These are phyloP conservation scores for Tauraco hartlaubi DNA, from an alignment of 2,797 vertebrate species.

Conservation along the genomic window DNA sequence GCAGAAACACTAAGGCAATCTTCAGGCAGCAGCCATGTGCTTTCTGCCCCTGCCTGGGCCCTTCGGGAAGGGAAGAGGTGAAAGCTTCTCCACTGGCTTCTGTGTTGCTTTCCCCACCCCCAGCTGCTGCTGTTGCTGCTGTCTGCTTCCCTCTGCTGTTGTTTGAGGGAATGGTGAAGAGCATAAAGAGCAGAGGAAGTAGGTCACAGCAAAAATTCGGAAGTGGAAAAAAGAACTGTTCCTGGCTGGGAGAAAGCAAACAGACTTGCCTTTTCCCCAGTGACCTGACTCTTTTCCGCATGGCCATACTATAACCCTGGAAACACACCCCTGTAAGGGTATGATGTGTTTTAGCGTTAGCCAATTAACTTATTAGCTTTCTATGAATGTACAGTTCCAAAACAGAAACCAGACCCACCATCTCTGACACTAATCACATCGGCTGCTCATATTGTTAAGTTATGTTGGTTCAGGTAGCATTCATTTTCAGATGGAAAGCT, in stretches of 20 bases:
- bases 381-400: slow-evolving; percentile 56
- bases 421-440: slow-evolving; percentile 44
- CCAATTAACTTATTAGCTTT: slow-evolving; percentile 64
- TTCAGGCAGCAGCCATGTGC: background rate
- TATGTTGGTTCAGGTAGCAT: background rate
- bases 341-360: slow-evolving; percentile 59
- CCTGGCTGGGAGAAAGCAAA: slow-evolving; percentile 5
- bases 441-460: slow-evolving; percentile 29
- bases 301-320: slow-evolving; percentile 40
- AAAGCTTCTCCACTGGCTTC: background rate
- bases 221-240: background rate
- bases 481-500: background rate
- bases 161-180: slow-evolving; percentile 40
- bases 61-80: background rate
- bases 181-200: slow-evolving; percentile 54
- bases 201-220: slow-evolving; percentile 39
- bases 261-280: slow-evolving; percentile 38
- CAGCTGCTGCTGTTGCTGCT: slow-evolving; percentile 56
- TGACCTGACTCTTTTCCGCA: slow-evolving; percentile 51
- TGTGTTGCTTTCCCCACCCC: slow-evolving; percentile 29
- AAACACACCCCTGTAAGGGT: slow-evolving; percentile 37
- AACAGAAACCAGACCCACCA: slow-evolving; percentile 48
- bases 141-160: slow-evolving; percentile 70
- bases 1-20: background rate
- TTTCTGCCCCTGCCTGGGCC: background rate